These are phyloP conservation scores for Notarius lentiginosus DNA, from an alignment of 2,113 vertebrate genomes.

Conservation along the genomic window DNA sequence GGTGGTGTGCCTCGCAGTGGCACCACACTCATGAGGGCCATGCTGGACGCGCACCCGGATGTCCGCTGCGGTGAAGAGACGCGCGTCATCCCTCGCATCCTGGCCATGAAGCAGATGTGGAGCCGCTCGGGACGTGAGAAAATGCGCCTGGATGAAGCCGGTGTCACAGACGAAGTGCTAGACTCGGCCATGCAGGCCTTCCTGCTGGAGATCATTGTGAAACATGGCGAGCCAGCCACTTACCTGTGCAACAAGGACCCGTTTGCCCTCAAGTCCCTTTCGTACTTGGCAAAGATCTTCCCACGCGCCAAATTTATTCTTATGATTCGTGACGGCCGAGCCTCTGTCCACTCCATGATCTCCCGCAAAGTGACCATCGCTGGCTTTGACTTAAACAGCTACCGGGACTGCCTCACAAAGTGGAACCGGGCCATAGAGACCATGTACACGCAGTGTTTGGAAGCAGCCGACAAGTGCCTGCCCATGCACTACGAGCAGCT, in stretches of 20 bases:
- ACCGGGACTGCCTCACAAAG: slow-evolving; percentile 94
- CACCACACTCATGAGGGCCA: slow-evolving; percentile 94
- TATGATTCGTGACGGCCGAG: slow-evolving; percentile 92
- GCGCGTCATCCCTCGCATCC: slow-evolving; percentile 89
- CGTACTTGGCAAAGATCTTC: slow-evolving; percentile 92
- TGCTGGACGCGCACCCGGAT: slow-evolving; percentile 93
- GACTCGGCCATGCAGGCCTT: slow-evolving; percentile 97
- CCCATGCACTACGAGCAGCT: slow-evolving; percentile 91
- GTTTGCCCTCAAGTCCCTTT: slow-evolving; percentile 92
- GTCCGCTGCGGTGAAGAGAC: slow-evolving; percentile 95
- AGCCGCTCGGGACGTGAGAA: slow-evolving; percentile 94
- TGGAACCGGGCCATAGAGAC: slow-evolving; percentile 98
- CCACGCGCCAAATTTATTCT: slow-evolving; percentile 94
- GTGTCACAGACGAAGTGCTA: slow-evolving; percentile 93
- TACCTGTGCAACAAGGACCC: slow-evolving; percentile 98
- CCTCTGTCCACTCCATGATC: slow-evolving; percentile 97
- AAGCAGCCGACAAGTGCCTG: slow-evolving; percentile 86
- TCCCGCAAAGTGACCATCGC: slow-evolving; percentile 96
- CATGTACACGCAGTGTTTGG: slow-evolving; percentile 96
- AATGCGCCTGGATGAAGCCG: slow-evolving; percentile 92
- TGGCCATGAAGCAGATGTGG: slow-evolving; percentile 99
- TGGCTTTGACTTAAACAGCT: slow-evolving; percentile 94
- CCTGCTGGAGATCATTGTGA: slow-evolving; percentile 92
- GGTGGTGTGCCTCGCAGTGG: slow-evolving; percentile 94
- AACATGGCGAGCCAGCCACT: slow-evolving; percentile 90